Base-by-base conservation (phyloP, 2,888 invertebrate species). In the Rhorus exstirpatorius region DNA sequence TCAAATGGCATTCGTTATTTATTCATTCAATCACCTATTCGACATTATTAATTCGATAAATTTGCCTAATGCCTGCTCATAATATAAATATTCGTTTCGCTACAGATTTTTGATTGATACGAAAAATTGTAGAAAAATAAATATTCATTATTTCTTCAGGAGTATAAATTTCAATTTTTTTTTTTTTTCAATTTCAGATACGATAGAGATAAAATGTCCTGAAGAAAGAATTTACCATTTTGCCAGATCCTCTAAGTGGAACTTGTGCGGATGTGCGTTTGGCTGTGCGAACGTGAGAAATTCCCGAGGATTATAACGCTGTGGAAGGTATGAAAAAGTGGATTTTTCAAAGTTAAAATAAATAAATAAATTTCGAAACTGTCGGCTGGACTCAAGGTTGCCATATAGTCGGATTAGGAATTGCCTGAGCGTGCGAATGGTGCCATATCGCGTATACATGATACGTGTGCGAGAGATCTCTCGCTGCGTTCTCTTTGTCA, bases 381-480 rank as follows among this genome's bases (percentile, higher is more conserved):
- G 31, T 19, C 35, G 63, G n/a, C 8, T 21, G 14, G 41, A 58
- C 65, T 74, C 74, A 84, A 84, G 84, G 84, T 46, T 67, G 67
- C 38, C 14, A n/a, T n/a, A 38, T 7, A 60, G 51, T 72, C 71
- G 72, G 79, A 85, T 83, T 83, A 81, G 82, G 79, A 76, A 76
- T 79, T 60, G 70, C n/a, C 72, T 53, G 74, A 85, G 84, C 85
- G 85, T 85, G 84, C 80, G 84, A 85, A 85, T 81, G 81, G 81
- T 84, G 85, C 78, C 85, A 76, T 79, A 31, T 70, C n/a, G 46
- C 31, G 8, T 26, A 26, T 38, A 24, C 35, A 24, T 51, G 14
- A 44, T 24, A 58, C 17, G n/a, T 26, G 7, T 49, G 3, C 49
- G 31, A 19, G 49, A 46, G n/a, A 35, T 67, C 31, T 12, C 21